Conservation (phyloP, 2,888 invertebrate species). For the Cryptus viduatorius region DNA sequence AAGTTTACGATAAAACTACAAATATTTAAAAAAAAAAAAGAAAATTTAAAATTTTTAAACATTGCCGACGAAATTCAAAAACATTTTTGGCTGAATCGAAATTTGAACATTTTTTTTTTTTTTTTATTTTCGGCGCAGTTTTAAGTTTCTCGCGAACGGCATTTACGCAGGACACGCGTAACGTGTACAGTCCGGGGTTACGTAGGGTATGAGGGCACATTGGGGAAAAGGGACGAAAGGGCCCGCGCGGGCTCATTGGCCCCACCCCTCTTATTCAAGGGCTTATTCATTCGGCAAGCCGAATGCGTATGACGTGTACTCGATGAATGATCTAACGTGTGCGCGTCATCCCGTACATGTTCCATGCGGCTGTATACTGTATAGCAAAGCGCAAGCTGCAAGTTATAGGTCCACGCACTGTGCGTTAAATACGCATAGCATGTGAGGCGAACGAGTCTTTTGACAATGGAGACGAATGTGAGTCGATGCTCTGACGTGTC, state of each 20-base stretch:
- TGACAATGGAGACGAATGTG: constrained; percentile 58
- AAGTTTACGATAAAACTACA: too few relatives aligned
- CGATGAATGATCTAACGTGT: constrained; percentile 68
- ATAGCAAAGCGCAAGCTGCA: constrained; percentile 44
- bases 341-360: constrained; percentile 19
- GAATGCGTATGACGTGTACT: constrained; percentile 79
- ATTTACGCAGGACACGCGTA: neutral
- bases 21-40: too few relatives aligned
- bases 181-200: constrained; percentile 26
- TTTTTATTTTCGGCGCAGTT: neutral
- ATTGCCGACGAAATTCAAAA: too few relatives aligned
- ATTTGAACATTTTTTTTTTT: too few relatives aligned
- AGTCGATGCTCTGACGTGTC: constrained; percentile 57
- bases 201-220: constrained; percentile 9
- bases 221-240: constrained; percentile 54
- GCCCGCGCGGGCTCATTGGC: constrained; percentile 49
- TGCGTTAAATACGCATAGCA: constrained; percentile 52
- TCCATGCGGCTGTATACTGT: constrained; percentile 1
- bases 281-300: constrained; percentile 77
- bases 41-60: too few relatives aligned
- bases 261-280: constrained; percentile 72
- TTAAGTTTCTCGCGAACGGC: neutral
- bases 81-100: too few relatives aligned
- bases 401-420: constrained; percentile 47
- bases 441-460: constrained; percentile 44